These are phyloP conservation scores for Hyppa rectilinea DNA, from an alignment of 2,888 invertebrate species.

Conservation along the genomic window DNA sequence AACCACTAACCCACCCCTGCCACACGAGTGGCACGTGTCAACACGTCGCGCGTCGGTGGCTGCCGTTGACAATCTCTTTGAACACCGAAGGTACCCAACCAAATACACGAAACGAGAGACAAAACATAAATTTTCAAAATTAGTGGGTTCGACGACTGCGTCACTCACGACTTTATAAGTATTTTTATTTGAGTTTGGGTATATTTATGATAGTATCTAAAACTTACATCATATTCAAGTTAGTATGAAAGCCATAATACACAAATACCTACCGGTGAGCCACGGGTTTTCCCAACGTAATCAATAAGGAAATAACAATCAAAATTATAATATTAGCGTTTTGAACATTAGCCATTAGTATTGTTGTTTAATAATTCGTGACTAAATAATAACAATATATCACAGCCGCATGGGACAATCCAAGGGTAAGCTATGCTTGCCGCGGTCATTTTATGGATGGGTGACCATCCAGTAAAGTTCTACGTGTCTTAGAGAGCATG, in stretches of 20 bases:
- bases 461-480: neutral
- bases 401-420: too few species aligned
- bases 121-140: neutral
- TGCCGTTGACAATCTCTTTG: too few species aligned
- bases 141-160: neutral
- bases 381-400: too few species aligned
- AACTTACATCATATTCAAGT: neutral
- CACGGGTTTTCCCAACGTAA: constrained; percentile 35
- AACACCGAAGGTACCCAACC: too few species aligned
- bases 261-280: neutral
- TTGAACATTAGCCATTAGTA: constrained; percentile 5
- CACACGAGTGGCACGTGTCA: too few species aligned
- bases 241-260: neutral
- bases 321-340: constrained; percentile 14
- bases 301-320: constrained; percentile 34
- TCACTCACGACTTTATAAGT: neutral
- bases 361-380: neutral
- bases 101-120: too few species aligned
- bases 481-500: neutral
- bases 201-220: neutral
- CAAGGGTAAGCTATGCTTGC: neutral
- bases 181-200: neutral
- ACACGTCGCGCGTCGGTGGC: too few species aligned
- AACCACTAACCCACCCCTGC: too few species aligned
- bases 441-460: neutral